Conservation (phyloP, 2,797 vertebrate genomes). For the Neoniphon sammara region DNA sequence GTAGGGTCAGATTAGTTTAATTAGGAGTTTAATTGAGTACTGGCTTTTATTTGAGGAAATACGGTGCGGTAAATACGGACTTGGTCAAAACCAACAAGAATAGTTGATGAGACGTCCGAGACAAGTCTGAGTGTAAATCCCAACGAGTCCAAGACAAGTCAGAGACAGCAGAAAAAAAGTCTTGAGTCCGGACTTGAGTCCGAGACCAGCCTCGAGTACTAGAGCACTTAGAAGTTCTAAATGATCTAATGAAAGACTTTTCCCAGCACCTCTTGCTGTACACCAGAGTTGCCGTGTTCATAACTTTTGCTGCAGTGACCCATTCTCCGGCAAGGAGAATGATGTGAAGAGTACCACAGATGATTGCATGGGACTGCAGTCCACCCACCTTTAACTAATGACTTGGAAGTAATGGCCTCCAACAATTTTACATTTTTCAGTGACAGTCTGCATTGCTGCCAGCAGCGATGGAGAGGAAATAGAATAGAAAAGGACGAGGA, state of each 20-base stretch:
- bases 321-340: conserved; percentile 61
- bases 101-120: no score
- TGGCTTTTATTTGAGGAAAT: no score
- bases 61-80: no score
- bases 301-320: conserved; percentile 61
- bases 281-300: conserved; percentile 42
- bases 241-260: conserved; percentile 32
- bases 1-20: no score
- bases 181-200: no score
- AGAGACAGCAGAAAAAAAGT: no score
- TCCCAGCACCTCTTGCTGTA: background rate
- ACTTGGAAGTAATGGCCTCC: conserved; percentile 75
- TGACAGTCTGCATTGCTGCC: conserved; percentile 57
- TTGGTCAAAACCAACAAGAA: no score
- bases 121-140: no score
- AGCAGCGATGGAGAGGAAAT: conserved; percentile 29
- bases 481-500: conserved; percentile 9
- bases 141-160: no score
- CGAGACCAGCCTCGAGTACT: no score
- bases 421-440: conserved; percentile 76
- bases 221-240: no score
- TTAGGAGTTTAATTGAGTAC: no score
- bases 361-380: conserved; percentile 76
- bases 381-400: conserved; percentile 75
- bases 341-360: conserved; percentile 70